Base-by-base conservation (phyloP, 2,113 vertebrate genomes). In the Carettochelys insculpta region DNA sequence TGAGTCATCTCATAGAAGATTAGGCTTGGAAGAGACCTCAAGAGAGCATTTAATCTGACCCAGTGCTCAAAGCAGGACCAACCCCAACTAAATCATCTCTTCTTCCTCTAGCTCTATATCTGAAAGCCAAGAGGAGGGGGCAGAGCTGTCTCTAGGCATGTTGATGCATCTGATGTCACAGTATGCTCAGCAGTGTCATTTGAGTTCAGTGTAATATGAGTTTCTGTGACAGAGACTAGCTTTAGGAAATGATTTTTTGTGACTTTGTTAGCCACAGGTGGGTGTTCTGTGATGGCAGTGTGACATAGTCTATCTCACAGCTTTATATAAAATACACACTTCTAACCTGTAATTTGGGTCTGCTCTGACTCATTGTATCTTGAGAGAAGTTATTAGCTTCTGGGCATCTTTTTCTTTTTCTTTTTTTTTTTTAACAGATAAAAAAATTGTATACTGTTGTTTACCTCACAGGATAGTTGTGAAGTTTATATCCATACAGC, bases 131-230 rank as follows among this genome's bases (percentile, higher is more conserved):
- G 58, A 65, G 34, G 31, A 65, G 58, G 58, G 58, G 34, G 31
- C 16, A n/a, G 34, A 65, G n/a, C 17, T 65, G 61, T 17, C 61
- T 65, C 17, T n/a, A 65, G 61, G 17, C 34, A 65, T 38, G 65
- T 24, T 82, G 89, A 53, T 48, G 10, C 50, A 38, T 78, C 43
- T 86, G 90, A 88, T 16, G 38, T 79, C 17, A 6, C 80, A 41
- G 25, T 71, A 20, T 11, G 5, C 87, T 75, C 41, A 81, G n/a
- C 38, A 41, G 38, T 79, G 92, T 94, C 25, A 20, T 91, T 81
- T 90, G 73, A 90, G 14, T 85, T 52, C 53, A 0, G 9, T 54
- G 11, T 71, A 48, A 19, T 78, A 22, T 54, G 52, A 84, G 25
- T n/a, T 90, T n/a, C 43, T 43, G 41, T 76, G 34, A 45, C 80